A percentile compares a stretch with the other conserved stretches of the same genome.
These are phyloP conservation scores for Dynastes hyllus DNA, from an alignment of 2,888 invertebrate genomes.

Conservation along the genomic window DNA sequence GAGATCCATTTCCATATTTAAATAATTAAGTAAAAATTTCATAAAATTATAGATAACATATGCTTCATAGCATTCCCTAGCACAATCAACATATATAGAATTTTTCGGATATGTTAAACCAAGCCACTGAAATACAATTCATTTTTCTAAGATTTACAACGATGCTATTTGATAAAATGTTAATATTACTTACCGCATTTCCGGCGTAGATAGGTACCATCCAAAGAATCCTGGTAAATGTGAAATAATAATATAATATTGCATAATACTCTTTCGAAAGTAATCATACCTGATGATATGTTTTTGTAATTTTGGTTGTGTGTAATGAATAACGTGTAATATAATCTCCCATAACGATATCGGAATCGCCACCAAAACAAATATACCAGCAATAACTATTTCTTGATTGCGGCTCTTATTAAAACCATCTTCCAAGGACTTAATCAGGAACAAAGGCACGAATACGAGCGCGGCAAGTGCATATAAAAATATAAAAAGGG, in stretches of 20 bases:
- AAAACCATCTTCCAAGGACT: conserved; percentile 86
- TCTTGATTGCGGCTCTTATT: conserved; percentile 83
- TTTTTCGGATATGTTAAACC: conserved; percentile 90
- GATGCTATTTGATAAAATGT: conserved; percentile 12
- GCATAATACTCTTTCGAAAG: conserved; percentile 46
- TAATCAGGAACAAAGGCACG: conserved; percentile 87
- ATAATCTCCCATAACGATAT: conserved; percentile 96
- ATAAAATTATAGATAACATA: conserved; percentile 99
- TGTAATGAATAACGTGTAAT: conserved; percentile 94
- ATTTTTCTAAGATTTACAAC: conserved; percentile 9
- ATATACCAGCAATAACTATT: conserved; percentile 90
- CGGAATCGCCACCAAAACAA: conserved; percentile 92
- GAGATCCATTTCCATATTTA: conserved; percentile 90
- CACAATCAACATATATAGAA: conserved; percentile 93
- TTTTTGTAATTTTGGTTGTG: conserved; percentile 92
- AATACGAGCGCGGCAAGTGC: conserved; percentile 87
- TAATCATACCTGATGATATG: conserved; percentile 88
- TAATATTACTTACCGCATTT: conserved; percentile 84
- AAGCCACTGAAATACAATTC: conserved; percentile 79
- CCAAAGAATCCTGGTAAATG: conserved; percentile 87
- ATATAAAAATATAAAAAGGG: conserved; percentile 86
- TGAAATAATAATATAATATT: background rate
- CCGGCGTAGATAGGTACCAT: conserved; percentile 98
- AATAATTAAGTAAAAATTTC: conserved; percentile 93
- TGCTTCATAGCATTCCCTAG: conserved; percentile 97